Base-by-base conservation (phyloP, 1,140 invertebrate genomes). In the Acyrthosiphon pisum region DNA sequence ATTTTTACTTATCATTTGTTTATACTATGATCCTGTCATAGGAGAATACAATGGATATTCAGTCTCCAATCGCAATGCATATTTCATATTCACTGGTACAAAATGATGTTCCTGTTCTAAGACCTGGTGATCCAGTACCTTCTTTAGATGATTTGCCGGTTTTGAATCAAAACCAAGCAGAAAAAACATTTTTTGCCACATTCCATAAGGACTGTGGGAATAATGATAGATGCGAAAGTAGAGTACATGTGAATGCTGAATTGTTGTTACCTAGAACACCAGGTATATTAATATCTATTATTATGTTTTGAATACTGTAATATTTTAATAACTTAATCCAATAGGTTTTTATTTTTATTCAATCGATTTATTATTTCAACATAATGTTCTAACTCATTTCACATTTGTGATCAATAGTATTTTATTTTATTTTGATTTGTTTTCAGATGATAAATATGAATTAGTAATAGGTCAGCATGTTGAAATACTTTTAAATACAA, bases 141-240 rank as follows among this genome's bases (percentile, higher is more conserved):
- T 96, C 97, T 50, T 97, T 99, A 44, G 97, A 97, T 93, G 96
- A 97, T 76, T 98, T 97, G 94, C 98, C 98, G 0, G 98, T 99
- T 91, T 95, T 99, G 26, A 98, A 99, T 95, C 97, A 98, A 94
- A 97, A 98, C 94, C 97, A 97, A 95, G 98, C 98, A 0, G 97
- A 97, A 22, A 97, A 97, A 94, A 95, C 97, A 9, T 99, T 99
- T 94, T 96, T 97, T 94, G 98, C 97, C 6, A 97, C 97, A 44
- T 99, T 99, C 95, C 96, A 98, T 91, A 99, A 99, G 95, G 98
- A 99, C 94, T 99, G 98, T 95, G 98, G 98, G 18, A 95, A 96
- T 1, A 98, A 99, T 95, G 98, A 98, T 94, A 96, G 98, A 44
- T 99, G 99, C 95, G 96, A 98, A 94, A 99, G 98, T 95, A 96